Evolutionary conservation across 2,113 vertebrate species (phyloP), one percentile per base, ranked within the genome.

Genomic region (Cynocephalus volans): DNA sequence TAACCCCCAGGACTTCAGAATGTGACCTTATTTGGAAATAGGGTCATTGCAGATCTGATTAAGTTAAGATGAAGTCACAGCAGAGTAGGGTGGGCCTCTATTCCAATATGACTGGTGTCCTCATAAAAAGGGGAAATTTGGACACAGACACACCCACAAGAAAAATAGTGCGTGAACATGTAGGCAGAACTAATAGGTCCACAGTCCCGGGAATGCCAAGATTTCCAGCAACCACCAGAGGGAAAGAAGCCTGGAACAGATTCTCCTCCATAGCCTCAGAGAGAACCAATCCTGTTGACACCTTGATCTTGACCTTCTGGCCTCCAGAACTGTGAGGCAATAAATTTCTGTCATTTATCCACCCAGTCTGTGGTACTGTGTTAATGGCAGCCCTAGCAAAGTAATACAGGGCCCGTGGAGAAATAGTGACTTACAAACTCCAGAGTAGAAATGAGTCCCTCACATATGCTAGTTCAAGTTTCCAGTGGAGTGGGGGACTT

Each of bases 1-100:
- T 23, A 77, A n/a, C 80, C 84, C 70, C 64, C 36, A 60, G n/a
- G 5, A 77, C 48, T 58, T 60, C 45, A 82, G 70, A 56, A 64
- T 75, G 75, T 95, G 92, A 83, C 56, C 76, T 90, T 64, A 72
- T 92, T 96, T 94, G 84, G 80, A 89, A 87, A 77, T 1, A 41
- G 8, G 69, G 52, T 79, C 88, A 28, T 54, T 90, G 76, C 58
- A 58, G 84, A 65, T 70, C 28, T 52, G 31, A 52, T 77, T 85
- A 52, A 36, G 36, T 76, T 85, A 72, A 93, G 88, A 72, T 69
- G 52, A 97, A 69, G 69, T 90, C 67, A 36, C 79, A 28, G 73
- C 75, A 31, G 41, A 56, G 26, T 56, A 76, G 64, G 65, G 45
- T 72, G 60, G 48, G 54, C 36, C 62, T 60, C 56, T 81, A 17